Conservation (phyloP, 2,797 vertebrate genomes). For the Tragelaphus oryx region DNA sequence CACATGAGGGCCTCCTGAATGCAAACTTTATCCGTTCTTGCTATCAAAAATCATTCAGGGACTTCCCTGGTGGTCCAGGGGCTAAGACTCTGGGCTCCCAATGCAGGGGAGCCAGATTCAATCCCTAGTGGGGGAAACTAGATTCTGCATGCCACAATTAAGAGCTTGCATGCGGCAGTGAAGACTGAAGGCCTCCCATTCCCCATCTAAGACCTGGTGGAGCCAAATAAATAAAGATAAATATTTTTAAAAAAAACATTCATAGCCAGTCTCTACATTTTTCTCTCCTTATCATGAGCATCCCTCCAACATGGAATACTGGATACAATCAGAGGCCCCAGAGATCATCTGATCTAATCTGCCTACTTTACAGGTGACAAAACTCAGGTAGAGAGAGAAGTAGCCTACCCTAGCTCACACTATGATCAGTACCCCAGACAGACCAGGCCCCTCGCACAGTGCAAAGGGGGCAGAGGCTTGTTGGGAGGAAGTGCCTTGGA, state of each 20-base stretch:
- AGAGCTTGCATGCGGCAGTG: neutral
- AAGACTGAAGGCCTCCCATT: neutral
- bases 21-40: fast-evolving
- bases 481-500: too few species aligned
- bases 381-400: neutral
- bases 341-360: neutral
- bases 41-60: neutral
- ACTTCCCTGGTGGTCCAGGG: neutral
- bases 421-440: neutral
- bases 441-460: fast-evolving
- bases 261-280: neutral
- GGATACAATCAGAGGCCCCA: neutral
- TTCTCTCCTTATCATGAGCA: neutral
- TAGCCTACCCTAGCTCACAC: neutral
- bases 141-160: neutral
- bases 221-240: neutral
- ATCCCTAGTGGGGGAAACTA: neutral
- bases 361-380: neutral
- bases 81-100: neutral
- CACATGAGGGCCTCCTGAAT: neutral
- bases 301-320: neutral
- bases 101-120: neutral
- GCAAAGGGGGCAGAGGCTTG: neutral
- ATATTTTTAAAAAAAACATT: neutral
- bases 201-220: neutral